Evolutionary conservation across 1,140 invertebrate genomes (phyloP).

Genomic region (Sesamia nonagrioides): DNA sequence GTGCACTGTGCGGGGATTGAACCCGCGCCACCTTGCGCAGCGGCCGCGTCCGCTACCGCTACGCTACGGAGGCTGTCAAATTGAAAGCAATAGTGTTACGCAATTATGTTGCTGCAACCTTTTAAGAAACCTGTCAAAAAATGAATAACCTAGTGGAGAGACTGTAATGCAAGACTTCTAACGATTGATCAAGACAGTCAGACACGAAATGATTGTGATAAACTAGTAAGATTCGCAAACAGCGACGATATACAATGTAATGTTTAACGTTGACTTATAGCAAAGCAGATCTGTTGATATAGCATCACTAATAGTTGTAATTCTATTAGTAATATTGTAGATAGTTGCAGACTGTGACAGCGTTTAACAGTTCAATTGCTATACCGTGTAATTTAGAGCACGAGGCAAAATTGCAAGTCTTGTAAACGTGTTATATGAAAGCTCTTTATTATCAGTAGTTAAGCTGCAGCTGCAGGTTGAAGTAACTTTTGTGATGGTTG

Average conservation of each 20-base stretch:
- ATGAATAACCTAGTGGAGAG: too few relatives aligned
- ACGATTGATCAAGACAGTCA: not conserved
- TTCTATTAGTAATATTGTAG: not conserved
- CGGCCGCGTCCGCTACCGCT: too few relatives aligned
- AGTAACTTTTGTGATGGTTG: too few relatives aligned
- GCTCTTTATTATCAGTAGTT: not conserved
- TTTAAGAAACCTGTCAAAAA: too few relatives aligned
- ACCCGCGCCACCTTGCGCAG: too few relatives aligned
- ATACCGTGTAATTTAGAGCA: not conserved
- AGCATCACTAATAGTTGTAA: constrained; percentile 7
- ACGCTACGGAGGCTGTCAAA: too few relatives aligned
- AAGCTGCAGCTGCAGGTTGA: too few relatives aligned
- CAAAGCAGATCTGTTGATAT: constrained; percentile 14
- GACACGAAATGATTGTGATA: constrained; percentile 6
- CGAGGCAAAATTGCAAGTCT: not conserved
- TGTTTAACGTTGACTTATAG: not conserved
- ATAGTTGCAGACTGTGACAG: constrained; percentile 5
- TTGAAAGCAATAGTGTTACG: too few relatives aligned
- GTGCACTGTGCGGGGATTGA: too few relatives aligned
- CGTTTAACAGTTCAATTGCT: not conserved
- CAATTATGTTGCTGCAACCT: too few relatives aligned
- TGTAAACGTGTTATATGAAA: not conserved
- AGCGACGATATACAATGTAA: not conserved
- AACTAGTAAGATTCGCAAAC: not conserved
- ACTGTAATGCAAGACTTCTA: not conserved